These are phyloP conservation scores for Tipula lateralis DNA, from an alignment of 2,888 invertebrate genomes.

Conservation along the genomic window DNA sequence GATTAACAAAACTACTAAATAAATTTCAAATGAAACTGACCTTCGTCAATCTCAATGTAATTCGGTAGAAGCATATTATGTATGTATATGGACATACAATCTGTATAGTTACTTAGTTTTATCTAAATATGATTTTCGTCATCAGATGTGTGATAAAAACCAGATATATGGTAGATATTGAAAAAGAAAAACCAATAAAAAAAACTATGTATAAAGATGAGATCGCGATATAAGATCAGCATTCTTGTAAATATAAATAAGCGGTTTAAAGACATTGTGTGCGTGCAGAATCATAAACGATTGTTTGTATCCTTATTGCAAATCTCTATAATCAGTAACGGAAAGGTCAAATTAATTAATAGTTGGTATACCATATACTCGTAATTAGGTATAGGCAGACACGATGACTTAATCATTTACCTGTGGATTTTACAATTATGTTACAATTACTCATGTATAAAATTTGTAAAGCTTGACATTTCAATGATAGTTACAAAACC, in stretches of 20 bases:
- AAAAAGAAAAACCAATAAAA: not conserved
- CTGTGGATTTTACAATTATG: not conserved
- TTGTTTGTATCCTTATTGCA: not conserved
- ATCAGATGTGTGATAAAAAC: not conserved
- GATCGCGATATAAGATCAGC: not conserved
- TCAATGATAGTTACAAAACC: not conserved
- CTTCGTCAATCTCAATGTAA: not conserved
- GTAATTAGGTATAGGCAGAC: not conserved
- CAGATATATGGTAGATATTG: not conserved
- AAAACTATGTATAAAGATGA: not conserved
- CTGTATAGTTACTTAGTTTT: no score
- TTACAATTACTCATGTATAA: not conserved
- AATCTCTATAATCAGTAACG: not conserved
- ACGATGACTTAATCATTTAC: not conserved
- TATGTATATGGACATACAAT: not conserved
- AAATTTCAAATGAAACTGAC: not conserved
- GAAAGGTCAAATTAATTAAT: not conserved
- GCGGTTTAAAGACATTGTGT: no score
- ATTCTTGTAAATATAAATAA: not conserved
- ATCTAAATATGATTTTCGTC: not conserved
- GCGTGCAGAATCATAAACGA: not conserved
- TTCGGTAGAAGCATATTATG: not conserved
- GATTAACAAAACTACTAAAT: not conserved
- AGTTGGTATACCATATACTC: not conserved
- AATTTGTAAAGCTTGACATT: not conserved